phyloP scores from a whole-genome alignment of 1,140 invertebrate genomes.

The Metopolophium dirhodum region DNA sequence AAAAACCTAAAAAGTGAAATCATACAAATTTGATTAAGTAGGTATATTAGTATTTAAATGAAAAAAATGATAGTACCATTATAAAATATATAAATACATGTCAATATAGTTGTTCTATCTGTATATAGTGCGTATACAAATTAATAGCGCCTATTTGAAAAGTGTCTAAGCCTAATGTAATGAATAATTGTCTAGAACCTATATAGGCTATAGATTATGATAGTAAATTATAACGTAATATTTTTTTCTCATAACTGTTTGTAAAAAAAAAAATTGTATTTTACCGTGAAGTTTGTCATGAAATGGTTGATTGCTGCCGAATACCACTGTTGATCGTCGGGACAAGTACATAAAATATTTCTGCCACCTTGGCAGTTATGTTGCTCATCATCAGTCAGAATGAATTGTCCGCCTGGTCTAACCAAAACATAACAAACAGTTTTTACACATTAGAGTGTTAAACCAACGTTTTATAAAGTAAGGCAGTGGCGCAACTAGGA shows the following conservation, averaged over 20 bases:
- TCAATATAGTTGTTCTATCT: too few relatives aligned
- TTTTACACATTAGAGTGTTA: background rate
- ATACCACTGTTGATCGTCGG: slow-evolving; percentile 5
- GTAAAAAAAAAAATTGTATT: background rate
- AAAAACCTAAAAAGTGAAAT: too few relatives aligned
- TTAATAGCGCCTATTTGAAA: too few relatives aligned
- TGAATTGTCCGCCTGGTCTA: slow-evolving; percentile 21
- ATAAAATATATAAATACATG: too few relatives aligned
- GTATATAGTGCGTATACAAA: too few relatives aligned
- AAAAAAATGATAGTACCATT: too few relatives aligned
- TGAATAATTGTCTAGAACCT: background rate
- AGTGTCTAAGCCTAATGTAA: background rate
- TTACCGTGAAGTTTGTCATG: background rate
- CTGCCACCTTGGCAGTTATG: background rate
- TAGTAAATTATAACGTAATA: background rate
- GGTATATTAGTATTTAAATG: too few relatives aligned
- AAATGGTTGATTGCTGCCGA: background rate
- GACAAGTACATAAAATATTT: background rate
- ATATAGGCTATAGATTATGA: background rate
- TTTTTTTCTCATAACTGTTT: background rate
- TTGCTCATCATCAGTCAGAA: background rate
- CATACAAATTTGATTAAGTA: too few relatives aligned
- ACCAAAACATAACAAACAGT: background rate
- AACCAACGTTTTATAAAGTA: background rate
- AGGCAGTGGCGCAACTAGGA: too few relatives aligned